Conservation (phyloP, 2,888 invertebrate genomes). For the Oxytorus armatus region DNA sequence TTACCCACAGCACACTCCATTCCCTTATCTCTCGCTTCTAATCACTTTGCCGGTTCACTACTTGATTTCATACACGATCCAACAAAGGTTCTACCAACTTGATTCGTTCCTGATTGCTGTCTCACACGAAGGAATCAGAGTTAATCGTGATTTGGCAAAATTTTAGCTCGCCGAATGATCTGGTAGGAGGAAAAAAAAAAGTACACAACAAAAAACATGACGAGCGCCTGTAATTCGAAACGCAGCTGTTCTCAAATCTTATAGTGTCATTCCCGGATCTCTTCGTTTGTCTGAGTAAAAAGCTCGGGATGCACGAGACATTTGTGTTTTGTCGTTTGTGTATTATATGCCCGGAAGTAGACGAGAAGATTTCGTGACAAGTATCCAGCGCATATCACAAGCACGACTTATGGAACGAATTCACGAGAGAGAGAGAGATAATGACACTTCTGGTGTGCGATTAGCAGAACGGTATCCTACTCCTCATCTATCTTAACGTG, state of each 20-base stretch:
- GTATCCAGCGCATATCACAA: conserved; percentile 48
- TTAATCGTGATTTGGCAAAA: conserved; percentile 26
- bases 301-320: conserved; percentile 18
- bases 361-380: conserved; percentile 60
- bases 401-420: conserved; percentile 70
- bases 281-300: conserved; percentile 14
- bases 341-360: conserved; percentile 14
- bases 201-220: conserved; percentile 34
- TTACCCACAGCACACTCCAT: conserved; percentile 23
- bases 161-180: background rate
- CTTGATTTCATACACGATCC: conserved; percentile 40
- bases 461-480: conserved; percentile 60
- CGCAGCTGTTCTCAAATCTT: conserved; percentile 57
- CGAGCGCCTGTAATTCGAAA: conserved; percentile 27
- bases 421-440: conserved; percentile 57
- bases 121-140: conserved; percentile 25
- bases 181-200: conserved; percentile 11
- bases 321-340: conserved; percentile 12
- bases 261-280: conserved; percentile 49
- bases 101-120: conserved; percentile 33
- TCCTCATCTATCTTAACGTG: conserved; percentile 60
- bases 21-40: conserved; percentile 55
- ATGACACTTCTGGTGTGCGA: conserved; percentile 56
- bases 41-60: conserved; percentile 73
- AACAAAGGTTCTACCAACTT: conserved; percentile 31